These are phyloP conservation scores for Gallinago stenura DNA, from an alignment of 2,797 vertebrate genomes.

Conservation along the genomic window DNA sequence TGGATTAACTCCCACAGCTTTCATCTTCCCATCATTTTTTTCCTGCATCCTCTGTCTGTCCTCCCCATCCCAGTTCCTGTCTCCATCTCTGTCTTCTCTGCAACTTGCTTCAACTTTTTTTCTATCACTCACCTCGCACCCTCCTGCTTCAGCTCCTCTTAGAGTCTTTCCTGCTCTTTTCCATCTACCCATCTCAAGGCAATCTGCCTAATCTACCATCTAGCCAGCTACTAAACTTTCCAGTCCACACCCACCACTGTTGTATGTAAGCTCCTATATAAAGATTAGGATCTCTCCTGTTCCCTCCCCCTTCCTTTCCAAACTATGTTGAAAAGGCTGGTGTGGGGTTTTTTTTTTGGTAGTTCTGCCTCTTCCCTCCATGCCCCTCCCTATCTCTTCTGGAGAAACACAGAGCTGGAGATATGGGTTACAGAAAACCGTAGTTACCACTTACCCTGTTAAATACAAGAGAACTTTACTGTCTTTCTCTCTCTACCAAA, in stretches of 20 bases:
- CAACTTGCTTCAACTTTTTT: not conserved
- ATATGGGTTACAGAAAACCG: not conserved
- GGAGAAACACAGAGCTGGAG: not conserved
- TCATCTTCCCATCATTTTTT: not conserved
- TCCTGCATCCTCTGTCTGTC: not conserved
- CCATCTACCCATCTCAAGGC: not conserved
- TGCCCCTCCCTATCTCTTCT: not conserved
- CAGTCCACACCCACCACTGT: not conserved
- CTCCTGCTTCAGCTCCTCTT: not conserved
- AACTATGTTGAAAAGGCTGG: not conserved
- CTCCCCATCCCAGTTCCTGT: not conserved
- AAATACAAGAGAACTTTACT: not conserved
- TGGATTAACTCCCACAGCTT: not conserved
- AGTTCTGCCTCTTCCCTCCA: not conserved
- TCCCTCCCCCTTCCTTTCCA: not conserved
- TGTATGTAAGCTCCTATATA: not conserved
- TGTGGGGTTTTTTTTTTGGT: not conserved
- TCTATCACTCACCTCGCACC: not conserved
- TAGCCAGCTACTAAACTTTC: not conserved
- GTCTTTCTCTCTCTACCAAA: not conserved
- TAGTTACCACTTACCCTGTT: not conserved
- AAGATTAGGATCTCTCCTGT: slow-evolving; percentile 21
- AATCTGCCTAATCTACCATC: slow-evolving; percentile 1
- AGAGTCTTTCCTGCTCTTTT: not conserved
- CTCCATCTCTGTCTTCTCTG: not conserved